Percentiles rank a stretch among this genome's conserved stretches.
These are phyloP conservation scores for Heteromyza rotundicornis DNA, from an alignment of 2,888 invertebrate genomes.

Conservation along the genomic window DNA sequence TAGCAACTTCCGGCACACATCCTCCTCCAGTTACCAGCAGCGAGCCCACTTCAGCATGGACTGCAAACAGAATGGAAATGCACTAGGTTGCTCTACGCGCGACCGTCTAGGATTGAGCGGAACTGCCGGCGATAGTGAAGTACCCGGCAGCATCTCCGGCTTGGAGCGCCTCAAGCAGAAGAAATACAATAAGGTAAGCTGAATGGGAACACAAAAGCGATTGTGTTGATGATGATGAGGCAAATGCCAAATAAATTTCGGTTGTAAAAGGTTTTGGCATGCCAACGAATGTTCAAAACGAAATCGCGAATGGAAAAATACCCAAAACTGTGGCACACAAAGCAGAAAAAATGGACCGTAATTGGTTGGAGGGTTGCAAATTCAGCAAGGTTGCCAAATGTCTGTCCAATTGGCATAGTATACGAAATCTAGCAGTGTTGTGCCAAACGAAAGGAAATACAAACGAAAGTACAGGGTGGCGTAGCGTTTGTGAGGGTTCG, in stretches of 20 bases:
- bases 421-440: too few relatives aligned
- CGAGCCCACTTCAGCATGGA: conserved; percentile 28
- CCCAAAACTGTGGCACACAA: too few relatives aligned
- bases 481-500: too few relatives aligned
- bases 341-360: too few relatives aligned
- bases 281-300: neutral
- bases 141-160: conserved; percentile 53
- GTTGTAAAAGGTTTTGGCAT: too few relatives aligned
- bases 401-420: too few relatives aligned
- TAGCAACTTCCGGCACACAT: neutral
- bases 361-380: conserved; percentile 12
- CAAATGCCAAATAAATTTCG: too few relatives aligned
- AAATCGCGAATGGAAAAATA: conserved; percentile 42
- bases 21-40: neutral
- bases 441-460: too few relatives aligned
- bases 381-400: too few relatives aligned
- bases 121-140: conserved; percentile 51
- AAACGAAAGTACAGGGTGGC: too few relatives aligned
- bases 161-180: conserved; percentile 51
- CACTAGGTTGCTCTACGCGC: conserved; percentile 33
- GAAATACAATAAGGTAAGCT: conserved; percentile 59
- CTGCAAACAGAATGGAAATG: conserved; percentile 6
- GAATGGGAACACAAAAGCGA: too few relatives aligned
- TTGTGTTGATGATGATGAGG: too few relatives aligned
- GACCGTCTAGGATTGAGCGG: conserved; percentile 58